phyloP scores from a whole-genome alignment of 2,888 invertebrate species.

The Hetaerina titia region DNA sequence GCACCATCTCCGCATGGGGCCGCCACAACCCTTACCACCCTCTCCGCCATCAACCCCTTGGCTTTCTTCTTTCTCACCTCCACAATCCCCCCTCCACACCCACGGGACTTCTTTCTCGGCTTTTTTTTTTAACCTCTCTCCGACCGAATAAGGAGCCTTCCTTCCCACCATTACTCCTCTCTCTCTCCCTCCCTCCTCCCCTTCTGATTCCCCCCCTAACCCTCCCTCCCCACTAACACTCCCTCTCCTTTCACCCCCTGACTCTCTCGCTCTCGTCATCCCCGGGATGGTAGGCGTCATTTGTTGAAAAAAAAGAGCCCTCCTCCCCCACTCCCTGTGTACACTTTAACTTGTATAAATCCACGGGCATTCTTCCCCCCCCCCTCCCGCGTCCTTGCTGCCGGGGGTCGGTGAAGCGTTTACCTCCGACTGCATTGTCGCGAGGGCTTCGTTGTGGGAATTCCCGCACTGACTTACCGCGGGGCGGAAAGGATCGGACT shows the following conservation, averaged over 20 bases:
- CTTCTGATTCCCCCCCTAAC: not conserved
- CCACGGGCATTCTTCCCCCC: slow-evolving; percentile 29
- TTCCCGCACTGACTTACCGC: not conserved
- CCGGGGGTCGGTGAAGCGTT: not conserved
- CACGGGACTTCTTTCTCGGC: not conserved
- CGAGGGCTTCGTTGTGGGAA: not conserved
- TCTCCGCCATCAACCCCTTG: not conserved
- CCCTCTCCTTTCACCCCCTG: not conserved
- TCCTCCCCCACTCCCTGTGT: slow-evolving; percentile 23
- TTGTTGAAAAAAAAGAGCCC: not conserved
- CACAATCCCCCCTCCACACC: not conserved
- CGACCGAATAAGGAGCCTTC: slow-evolving; percentile 29
- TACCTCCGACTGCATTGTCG: not conserved
- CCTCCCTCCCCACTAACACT: not conserved
- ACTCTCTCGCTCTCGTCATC: slow-evolving; percentile 4
- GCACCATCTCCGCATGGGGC: slow-evolving; percentile 5
- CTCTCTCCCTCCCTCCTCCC: not conserved
- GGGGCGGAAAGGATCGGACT: not conserved
- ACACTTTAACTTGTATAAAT: slow-evolving; percentile 54
- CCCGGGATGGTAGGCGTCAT: not conserved
- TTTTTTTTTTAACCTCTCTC: not conserved
- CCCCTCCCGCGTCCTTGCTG: not conserved
- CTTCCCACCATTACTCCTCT: not conserved
- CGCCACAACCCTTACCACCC: not conserved
- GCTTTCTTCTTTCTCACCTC: slow-evolving; percentile 25